Conservation (phyloP, 2,888 invertebrate species). For the Apotomis capreana region DNA sequence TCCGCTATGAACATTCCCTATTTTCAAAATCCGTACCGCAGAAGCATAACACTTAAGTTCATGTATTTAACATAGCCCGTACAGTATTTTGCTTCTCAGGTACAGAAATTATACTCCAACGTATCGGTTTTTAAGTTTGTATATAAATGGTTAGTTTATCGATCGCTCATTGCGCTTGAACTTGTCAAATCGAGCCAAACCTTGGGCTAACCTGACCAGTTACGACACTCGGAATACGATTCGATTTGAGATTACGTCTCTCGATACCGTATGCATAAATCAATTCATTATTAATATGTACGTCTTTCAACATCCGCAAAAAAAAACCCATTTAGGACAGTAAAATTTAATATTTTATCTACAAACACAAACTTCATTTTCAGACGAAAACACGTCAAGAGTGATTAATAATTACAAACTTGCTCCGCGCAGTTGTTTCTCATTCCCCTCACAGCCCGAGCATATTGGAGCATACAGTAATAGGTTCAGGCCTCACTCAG, state of each 20-base stretch:
- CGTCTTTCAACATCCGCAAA: no score
- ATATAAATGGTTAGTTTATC: neutral
- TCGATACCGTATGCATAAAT: no score
- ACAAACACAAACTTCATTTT: slow-evolving; percentile 21
- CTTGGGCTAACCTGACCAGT: neutral
- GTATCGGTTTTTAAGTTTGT: no score
- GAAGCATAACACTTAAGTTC: no score
- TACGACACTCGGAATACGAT: neutral
- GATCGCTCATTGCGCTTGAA: neutral
- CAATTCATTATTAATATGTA: no score
- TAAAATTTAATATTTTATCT: slow-evolving; percentile 6
- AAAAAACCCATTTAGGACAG: neutral
- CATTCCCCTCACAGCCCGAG: slow-evolving; percentile 8
- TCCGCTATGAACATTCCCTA: no score
- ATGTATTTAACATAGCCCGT: no score
- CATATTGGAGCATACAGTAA: slow-evolving; percentile 7
- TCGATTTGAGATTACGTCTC: no score
- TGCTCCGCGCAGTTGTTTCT: slow-evolving; percentile 16
- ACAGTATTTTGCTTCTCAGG: no score
- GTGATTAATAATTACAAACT: slow-evolving; percentile 31
- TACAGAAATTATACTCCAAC: no score
- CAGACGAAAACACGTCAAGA: slow-evolving; percentile 21
- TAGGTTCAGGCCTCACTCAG: slow-evolving; percentile 18
- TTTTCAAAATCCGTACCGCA: no score
- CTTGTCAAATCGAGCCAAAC: neutral